Conservation (phyloP, 2,888 invertebrate genomes). For the Acrobasis suavella region DNA sequence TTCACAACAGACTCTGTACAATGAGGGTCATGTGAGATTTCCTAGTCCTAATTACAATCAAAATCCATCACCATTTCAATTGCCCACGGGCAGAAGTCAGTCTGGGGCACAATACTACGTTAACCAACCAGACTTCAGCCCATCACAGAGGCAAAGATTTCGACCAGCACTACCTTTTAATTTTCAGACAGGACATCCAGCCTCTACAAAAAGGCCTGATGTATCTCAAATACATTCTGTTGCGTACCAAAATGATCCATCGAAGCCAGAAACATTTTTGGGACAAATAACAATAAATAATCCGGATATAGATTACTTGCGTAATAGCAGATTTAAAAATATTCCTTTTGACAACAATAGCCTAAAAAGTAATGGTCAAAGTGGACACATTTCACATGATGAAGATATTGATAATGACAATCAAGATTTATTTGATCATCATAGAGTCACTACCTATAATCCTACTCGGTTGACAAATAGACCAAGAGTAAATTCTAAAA, state of each 20-base stretch:
- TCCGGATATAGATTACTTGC: conserved; percentile 78
- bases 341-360: conserved; percentile 77
- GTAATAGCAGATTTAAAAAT: conserved; percentile 72
- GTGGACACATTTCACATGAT: conserved; percentile 65
- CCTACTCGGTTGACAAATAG: conserved; percentile 64
- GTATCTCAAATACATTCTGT: conserved; percentile 81
- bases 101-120: conserved; percentile 70
- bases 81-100: conserved; percentile 76
- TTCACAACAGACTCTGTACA: conserved; percentile 61
- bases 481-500: conserved; percentile 66
- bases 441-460: conserved; percentile 75
- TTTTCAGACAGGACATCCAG: conserved; percentile 72
- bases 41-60: conserved; percentile 77
- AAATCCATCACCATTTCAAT: conserved; percentile 76
- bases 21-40: conserved; percentile 65
- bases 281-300: conserved; percentile 84
- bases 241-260: conserved; percentile 82
- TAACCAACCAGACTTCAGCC: conserved; percentile 71
- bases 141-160: conserved; percentile 65
- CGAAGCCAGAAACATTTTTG: conserved; percentile 84
- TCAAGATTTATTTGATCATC: conserved; percentile 71
- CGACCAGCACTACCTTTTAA: conserved; percentile 72
- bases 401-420: conserved; percentile 70
- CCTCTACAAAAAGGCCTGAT: conserved; percentile 81
- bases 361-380: conserved; percentile 71